These are phyloP conservation scores for Drosophila melanosoma DNA, from an alignment of 2,888 invertebrate species.

Conservation along the genomic window DNA sequence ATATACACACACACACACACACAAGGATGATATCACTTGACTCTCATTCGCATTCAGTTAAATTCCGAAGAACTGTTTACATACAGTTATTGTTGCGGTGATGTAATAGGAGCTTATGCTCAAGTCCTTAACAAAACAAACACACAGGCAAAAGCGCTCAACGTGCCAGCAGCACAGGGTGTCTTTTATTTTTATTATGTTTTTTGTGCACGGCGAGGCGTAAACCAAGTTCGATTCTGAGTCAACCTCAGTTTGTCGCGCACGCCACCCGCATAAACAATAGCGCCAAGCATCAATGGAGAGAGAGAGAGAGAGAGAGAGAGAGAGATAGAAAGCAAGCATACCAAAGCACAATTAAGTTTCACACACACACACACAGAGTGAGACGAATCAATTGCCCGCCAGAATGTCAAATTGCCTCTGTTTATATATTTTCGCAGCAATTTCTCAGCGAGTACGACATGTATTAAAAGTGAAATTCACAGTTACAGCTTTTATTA, in stretches of 20 bases:
- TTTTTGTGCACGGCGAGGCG: conserved; percentile 4
- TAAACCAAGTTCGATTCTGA: conserved; percentile 14
- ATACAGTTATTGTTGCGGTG: conserved; percentile 35
- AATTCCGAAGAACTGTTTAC: conserved; percentile 15
- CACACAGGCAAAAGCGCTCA: background rate
- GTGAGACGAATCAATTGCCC: conserved; percentile 37
- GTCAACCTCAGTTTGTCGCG: conserved; percentile 24
- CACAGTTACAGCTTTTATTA: conserved; percentile 43
- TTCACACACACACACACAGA: conserved; percentile 10
- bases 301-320: conserved; percentile 7
- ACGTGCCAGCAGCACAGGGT: conserved; percentile 13
- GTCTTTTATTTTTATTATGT: background rate
- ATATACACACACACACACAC: conserved; percentile 4
- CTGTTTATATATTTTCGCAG: conserved; percentile 16
- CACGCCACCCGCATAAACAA: conserved; percentile 48
- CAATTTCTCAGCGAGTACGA: conserved; percentile 54
- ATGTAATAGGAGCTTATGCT: conserved; percentile 48
- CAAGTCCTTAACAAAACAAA: conserved; percentile 56
- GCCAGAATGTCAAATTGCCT: conserved; percentile 36
- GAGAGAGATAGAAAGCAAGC: conserved; percentile 1
- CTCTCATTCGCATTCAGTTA: conserved; percentile 35
- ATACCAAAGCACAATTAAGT: conserved; percentile 48
- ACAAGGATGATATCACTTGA: conserved; percentile 24
- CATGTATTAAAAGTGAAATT: conserved; percentile 71
- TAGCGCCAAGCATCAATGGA: background rate